Base-by-base conservation (phyloP, 2,113 vertebrate species). In the Aegotheles bennettii region DNA sequence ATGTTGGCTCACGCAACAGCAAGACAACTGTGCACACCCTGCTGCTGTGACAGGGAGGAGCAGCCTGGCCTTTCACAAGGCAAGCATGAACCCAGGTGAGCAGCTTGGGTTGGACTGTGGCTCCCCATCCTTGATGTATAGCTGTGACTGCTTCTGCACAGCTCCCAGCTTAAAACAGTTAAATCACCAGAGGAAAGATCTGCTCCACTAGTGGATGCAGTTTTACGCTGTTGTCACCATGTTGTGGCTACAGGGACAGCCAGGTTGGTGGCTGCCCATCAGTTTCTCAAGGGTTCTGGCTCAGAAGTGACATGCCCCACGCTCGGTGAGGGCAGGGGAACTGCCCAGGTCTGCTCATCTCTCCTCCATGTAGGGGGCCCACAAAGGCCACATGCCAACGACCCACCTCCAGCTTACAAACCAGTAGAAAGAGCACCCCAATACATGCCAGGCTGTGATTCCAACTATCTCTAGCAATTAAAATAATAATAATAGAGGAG, bases 301-400 rank as follows among this genome's bases (percentile, higher is more conserved):
- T 54, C 67, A 43, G 24, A 43, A 61, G 67, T 6, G 28, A 16
- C 60, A 36, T 61, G 45, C 33, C 35, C 67, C 2, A 2, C 12
- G 31, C 8, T 3, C 1, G 0, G 35, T 24, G 2, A 57, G 80
- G 48, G 17, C 28, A 35, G 48, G 19, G 35, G 43, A 28, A 8
- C 29, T 2, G 29, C 42, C 42, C 69, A 16, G 25, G 23, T 5
- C 18, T 21, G 45, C 45, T 17, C 6, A 0, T 7, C 50, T 53
- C 64, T 47, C 20, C 33, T 50, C 63, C 3, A 0, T 1, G 29
- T 2, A 68, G 19, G 36, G 56, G 24, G 9, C 16, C 20, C 64
- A 57, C 11, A 0, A 57, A n/a, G 16, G 56, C 28, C 70, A 18
- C 36, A 6, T 0, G 4, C 36, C 35, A 60, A 65, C 0, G 0